Percentiles rank a stretch among this genome's conserved stretches.
These are phyloP conservation scores for Brienomyrus brachyistius DNA, from an alignment of 2,113 vertebrate genomes.

Conservation along the genomic window DNA sequence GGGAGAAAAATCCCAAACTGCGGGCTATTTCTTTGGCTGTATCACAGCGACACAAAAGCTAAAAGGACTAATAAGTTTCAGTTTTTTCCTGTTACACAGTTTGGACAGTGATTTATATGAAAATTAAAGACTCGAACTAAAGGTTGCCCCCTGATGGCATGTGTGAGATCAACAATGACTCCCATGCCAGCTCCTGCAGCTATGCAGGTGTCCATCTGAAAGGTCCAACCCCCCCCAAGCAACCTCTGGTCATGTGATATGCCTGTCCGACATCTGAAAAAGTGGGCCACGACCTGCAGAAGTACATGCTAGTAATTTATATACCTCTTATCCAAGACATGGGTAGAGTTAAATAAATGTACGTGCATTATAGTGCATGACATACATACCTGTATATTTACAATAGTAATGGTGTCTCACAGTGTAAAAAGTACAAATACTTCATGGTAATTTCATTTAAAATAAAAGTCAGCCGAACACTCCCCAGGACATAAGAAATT, in stretches of 20 bases:
- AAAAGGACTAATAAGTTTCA: not conserved
- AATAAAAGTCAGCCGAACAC: not conserved
- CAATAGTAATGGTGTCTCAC: not conserved
- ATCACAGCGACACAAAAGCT: no score
- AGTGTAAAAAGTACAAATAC: not conserved
- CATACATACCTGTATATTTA: not conserved
- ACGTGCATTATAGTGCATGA: not conserved
- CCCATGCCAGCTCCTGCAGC: constrained; percentile 10
- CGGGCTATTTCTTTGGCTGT: not conserved
- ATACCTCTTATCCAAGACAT: not conserved
- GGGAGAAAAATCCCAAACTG: not conserved
- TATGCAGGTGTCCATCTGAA: not conserved
- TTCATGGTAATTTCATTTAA: not conserved
- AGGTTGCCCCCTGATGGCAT: not conserved
- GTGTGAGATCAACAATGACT: not conserved
- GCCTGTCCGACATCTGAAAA: not conserved
- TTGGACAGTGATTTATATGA: not conserved
- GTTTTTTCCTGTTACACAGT: not conserved
- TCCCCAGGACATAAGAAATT: not conserved
- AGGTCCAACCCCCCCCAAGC: no score
- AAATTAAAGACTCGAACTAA: not conserved
- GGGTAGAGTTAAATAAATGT: not conserved
- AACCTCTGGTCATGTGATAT: not conserved
- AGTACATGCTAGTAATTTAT: not conserved
- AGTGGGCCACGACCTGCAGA: not conserved